A percentile compares a stretch with the other conserved stretches of the same genome.
Evolutionary conservation across 2,888 invertebrate species (phyloP).

Genomic region (Crocallis elinguaria): DNA sequence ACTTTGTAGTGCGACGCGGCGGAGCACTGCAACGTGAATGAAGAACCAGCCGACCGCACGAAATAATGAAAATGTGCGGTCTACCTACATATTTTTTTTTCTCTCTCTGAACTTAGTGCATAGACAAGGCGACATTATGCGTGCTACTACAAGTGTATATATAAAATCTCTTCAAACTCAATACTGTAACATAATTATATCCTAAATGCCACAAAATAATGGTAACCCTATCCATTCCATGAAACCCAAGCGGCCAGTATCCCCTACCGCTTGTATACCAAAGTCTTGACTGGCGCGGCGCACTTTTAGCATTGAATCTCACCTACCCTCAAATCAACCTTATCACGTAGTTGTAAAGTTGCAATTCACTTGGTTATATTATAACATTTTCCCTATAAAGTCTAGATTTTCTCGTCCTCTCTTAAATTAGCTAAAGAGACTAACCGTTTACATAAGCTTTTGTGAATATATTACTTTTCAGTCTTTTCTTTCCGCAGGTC

Average conservation of each 20-base stretch:
- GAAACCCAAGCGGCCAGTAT: conserved; percentile 37
- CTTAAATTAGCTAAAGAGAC: conserved; percentile 45
- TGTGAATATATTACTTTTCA: conserved; percentile 31
- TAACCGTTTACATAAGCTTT: conserved; percentile 40
- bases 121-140: too few species aligned
- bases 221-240: conserved; percentile 29
- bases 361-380: conserved; percentile 23
- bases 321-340: conserved; percentile 19
- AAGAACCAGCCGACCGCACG: too few species aligned
- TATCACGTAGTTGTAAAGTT: conserved; percentile 15
- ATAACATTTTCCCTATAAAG: conserved; percentile 32
- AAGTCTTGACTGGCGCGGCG: conserved; percentile 20
- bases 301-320: conserved; percentile 36
- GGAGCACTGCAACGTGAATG: too few species aligned
- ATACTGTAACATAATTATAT: too few species aligned
- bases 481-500: too few species aligned
- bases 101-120: too few species aligned
- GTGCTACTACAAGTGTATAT: too few species aligned
- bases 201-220: conserved; percentile 26
- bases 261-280: conserved; percentile 28
- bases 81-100: too few species aligned
- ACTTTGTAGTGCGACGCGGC: too few species aligned
- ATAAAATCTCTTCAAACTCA: too few species aligned
- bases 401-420: conserved; percentile 43
- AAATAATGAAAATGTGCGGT: too few species aligned